Evolutionary conservation across 2,113 vertebrate genomes (phyloP), one percentile per base, ranked within the genome.

Genomic region (Phaethornis superciliosus): DNA sequence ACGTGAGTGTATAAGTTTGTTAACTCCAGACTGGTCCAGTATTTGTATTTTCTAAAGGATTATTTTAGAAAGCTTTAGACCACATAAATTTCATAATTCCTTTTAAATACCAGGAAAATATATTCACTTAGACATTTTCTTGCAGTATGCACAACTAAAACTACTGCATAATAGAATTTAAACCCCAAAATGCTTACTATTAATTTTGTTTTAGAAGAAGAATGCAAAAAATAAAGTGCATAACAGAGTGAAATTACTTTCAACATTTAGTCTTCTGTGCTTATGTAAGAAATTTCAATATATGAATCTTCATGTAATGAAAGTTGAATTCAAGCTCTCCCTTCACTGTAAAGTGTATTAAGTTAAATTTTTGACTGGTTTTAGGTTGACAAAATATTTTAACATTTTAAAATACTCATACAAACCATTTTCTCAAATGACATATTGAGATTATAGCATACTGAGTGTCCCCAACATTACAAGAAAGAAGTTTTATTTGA

Each of bases 181-280:
- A 96, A 89, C 6, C 22, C 27, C 42, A 86, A 90, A 60, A 13
- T 30, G 7, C 47, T 90, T 51, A 67, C 40, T 82, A 23, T 60
- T 70, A 68, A 64, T 93, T 74, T 67, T 44, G 20, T 79, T 92
- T 88, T 80, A 19, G 30, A 74, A 77, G 81, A 81, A 58, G 52
- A 88, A 93, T 55, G 60, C 22, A 89, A 88, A 83, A 81, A 86
- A 55, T 80, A 95, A 95, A 91, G 81, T 94, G 85, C 85, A 37
- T 85, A 83, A 92, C 49, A 92, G 16, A 83, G 68, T 83, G 71
- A 89, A 95, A 52, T 74, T 72, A 51, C 75, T 91, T 96, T 88
- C n/a, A 82, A 90, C 6, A 67, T 93, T 70, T 74, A 88, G 32
- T 67, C 37, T 69, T 74, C 63, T 58, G 6, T 63, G 59, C 19